Percentiles rank a stretch among this genome's conserved stretches.
phyloP scores from a whole-genome alignment of 2,888 invertebrate genomes.

The Ischnura elegans region DNA sequence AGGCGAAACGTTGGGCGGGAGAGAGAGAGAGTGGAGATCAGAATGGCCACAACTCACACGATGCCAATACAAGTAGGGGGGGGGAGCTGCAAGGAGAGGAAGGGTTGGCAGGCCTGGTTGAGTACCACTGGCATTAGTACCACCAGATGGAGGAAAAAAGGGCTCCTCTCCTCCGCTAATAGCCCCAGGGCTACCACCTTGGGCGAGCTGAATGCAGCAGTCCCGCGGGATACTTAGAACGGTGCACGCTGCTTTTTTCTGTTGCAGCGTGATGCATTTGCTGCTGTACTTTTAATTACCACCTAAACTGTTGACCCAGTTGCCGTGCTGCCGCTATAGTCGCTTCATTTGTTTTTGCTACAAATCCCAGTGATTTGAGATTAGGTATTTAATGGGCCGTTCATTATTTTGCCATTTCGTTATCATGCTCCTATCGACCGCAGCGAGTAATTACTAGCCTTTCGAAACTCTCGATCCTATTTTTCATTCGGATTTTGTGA shows the following conservation, averaged over 20 bases:
- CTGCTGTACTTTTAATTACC: constrained; percentile 22
- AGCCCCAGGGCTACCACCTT: constrained; percentile 31
- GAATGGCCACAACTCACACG: background rate
- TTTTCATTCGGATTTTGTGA: background rate
- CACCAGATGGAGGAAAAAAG: background rate
- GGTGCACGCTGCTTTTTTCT: background rate
- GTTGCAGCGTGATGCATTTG: background rate
- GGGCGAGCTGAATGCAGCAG: constrained; percentile 8
- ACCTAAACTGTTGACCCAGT: constrained; percentile 31
- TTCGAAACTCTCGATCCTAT: background rate
- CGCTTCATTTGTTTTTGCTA: background rate
- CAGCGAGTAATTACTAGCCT: background rate
- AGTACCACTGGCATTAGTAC: background rate
- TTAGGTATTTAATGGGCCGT: constrained; percentile 20
- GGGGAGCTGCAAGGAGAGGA: background rate
- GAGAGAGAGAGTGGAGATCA: background rate
- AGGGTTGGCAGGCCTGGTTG: background rate
- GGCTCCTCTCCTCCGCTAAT: background rate
- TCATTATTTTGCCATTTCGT: constrained; percentile 35
- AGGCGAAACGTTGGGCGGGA: background rate
- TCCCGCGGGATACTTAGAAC: background rate
- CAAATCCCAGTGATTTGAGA: constrained; percentile 25
- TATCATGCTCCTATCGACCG: background rate
- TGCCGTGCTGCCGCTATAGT: background rate
- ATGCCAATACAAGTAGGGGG: too few species aligned